Percentiles rank a stretch among this genome's conserved stretches.
Evolutionary conservation across 2,113 vertebrate species (phyloP).

Genomic region (Dolichotis patagonum): DNA sequence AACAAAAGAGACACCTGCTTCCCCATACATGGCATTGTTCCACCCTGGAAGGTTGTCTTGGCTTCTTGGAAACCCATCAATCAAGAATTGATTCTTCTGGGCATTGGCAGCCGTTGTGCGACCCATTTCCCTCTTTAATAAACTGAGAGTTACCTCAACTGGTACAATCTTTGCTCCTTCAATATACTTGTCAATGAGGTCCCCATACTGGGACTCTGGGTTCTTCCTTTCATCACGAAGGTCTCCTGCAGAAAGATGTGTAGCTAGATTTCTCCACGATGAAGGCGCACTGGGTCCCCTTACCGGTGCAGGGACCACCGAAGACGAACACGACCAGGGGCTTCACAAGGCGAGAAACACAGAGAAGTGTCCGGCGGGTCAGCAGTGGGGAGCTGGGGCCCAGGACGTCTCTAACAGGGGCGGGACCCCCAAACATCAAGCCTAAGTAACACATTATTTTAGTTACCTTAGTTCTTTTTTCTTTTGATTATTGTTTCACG

Average conservation of each 20-base stretch:
- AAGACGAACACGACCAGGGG: conserved; percentile 96
- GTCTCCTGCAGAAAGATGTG: conserved; percentile 96
- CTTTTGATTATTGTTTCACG: too few species aligned
- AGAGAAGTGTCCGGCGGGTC: too few species aligned
- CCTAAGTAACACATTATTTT: too few species aligned
- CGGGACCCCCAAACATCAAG: too few species aligned
- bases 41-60: conserved; percentile 97
- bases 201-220: conserved; percentile 92
- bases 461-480: too few species aligned
- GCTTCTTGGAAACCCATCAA: conserved; percentile 98
- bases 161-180: conserved; percentile 95
- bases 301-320: conserved; percentile 90
- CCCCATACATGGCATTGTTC: conserved; percentile 92
- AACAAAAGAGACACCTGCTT: neutral
- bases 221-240: conserved; percentile 94
- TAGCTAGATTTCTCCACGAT: conserved; percentile 95
- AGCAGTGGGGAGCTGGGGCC: conserved; percentile 33
- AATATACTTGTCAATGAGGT: conserved; percentile 95
- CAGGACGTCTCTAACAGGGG: neutral
- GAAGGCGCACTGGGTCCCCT: too few species aligned
- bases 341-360: conserved; percentile 88
- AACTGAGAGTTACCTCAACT: conserved; percentile 89
- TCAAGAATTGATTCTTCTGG: conserved; percentile 95
- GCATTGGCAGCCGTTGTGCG: conserved; percentile 88
- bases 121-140: conserved; percentile 95